phyloP scores from a whole-genome alignment of 1,140 invertebrate species.

The Protaetia brevitarsis region DNA sequence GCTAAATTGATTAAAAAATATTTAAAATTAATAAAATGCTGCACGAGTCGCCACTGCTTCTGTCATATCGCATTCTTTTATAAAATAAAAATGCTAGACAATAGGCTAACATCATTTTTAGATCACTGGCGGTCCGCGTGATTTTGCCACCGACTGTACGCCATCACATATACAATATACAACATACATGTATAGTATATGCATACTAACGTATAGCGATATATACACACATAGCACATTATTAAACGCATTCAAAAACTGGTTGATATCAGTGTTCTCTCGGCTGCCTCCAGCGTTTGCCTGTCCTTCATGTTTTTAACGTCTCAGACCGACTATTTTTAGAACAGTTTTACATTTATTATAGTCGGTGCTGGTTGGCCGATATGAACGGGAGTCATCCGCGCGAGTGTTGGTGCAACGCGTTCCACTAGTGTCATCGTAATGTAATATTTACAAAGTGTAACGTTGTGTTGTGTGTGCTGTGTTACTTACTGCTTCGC shows the following conservation, averaged over 20 bases:
- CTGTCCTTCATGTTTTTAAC: conserved; percentile 34
- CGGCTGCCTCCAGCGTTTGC: conserved; percentile 25
- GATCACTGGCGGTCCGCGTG: too few relatives aligned
- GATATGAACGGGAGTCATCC: conserved; percentile 25
- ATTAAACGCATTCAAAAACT: conserved; percentile 24
- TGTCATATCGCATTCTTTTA: too few relatives aligned
- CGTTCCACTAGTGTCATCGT: conserved; percentile 25
- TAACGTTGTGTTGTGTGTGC: not conserved
- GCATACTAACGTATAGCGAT: not conserved
- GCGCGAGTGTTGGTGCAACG: conserved; percentile 24
- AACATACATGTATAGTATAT: too few relatives aligned
- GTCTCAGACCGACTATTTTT: conserved; percentile 35
- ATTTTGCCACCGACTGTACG: too few relatives aligned
- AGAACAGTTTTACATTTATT: conserved; percentile 33
- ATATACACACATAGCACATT: conserved; percentile 2
- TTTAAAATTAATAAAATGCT: too few relatives aligned
- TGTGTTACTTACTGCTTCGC: too few relatives aligned
- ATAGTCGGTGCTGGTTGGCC: conserved; percentile 29
- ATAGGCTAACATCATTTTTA: too few relatives aligned
- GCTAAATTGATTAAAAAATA: too few relatives aligned
- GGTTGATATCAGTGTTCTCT: conserved; percentile 28
- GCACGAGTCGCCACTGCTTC: too few relatives aligned
- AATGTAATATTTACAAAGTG: conserved; percentile 20
- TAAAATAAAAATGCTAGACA: too few relatives aligned
- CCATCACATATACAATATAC: too few relatives aligned